Evolutionary conservation across 2,113 vertebrate species (phyloP), one percentile per base, ranked within the genome.

Genomic region (Cariama cristata): DNA sequence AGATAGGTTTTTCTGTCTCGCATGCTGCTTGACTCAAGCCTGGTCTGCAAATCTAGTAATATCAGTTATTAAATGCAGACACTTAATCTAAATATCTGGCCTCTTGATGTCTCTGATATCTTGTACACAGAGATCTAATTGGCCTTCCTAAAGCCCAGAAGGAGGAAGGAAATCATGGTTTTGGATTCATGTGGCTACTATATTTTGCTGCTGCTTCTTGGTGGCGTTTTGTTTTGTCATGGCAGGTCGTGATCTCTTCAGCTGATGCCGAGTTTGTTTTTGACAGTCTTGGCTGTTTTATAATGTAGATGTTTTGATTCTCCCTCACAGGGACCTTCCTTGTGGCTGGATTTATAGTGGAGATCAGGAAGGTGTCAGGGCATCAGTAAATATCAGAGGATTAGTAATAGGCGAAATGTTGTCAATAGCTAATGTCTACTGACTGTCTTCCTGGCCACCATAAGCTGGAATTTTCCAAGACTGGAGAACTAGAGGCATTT

Each of bases 1-100:
- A 3, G 62, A 8, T 11, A 6, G 1, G 0, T 22, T 67, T 58
- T 20, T 35, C 27, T 10, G 2, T 50, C 47, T 60, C 42, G 0
- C 24, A 0, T 17, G 27, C 71, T 11, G 49, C 81, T 82, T 11
- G 24, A 27, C 20, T 60, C 20, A 1, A 23, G 18, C 52, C 4
- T 2, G 33, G 40, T 1, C 59, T 62, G 64, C 17, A 35, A 14
- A 45, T 10, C 58, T 20, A 27, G 12, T 13, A 17, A 19, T 11
- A 6, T 0, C 59, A 15, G 22, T 14, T 68, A n/a, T 12, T 26
- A 30, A n/a, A 62, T 20, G 9, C 49, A 72, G 64, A 11, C 23
- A 2, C 30, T 44, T 33, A 1, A 42, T 22, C 11, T 17, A 7
- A 56, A 30, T 30, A 32, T 50, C 42, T 81, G 32, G 9, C 42